These are phyloP conservation scores for Epinephelus moara DNA, from an alignment of 2,113 vertebrate genomes.

Conservation along the genomic window DNA sequence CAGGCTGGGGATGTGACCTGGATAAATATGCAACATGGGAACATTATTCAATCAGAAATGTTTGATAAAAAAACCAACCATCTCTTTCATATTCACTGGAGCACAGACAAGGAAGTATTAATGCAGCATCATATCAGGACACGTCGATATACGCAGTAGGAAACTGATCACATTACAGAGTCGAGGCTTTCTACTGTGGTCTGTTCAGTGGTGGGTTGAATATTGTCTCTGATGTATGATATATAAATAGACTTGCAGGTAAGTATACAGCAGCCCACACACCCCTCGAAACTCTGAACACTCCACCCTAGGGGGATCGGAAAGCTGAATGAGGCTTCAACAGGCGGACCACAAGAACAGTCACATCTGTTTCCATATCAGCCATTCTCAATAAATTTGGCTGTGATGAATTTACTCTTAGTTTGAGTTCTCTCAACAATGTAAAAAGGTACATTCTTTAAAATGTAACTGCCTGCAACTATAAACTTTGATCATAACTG, in stretches of 20 bases:
- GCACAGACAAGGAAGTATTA: neutral
- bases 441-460: neutral
- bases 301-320: no score
- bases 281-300: no score
- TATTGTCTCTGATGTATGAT: neutral
- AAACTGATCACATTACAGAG: neutral
- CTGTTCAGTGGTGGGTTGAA: neutral
- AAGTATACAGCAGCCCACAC: neutral
- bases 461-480: neutral
- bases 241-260: neutral
- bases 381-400: neutral
- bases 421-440: neutral
- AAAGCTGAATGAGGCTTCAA: no score
- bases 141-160: neutral
- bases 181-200: neutral
- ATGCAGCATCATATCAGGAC: neutral
- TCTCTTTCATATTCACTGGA: constrained; percentile 13
- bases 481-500: neutral
- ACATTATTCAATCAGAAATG: constrained; percentile 9
- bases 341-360: no score
- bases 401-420: neutral
- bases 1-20: constrained; percentile 93
- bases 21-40: constrained; percentile 41
- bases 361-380: no score
- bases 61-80: neutral